Evolutionary conservation across 2,888 invertebrate species (phyloP), one percentile per base, ranked within the genome.

Genomic region (Anodontia alba): DNA sequence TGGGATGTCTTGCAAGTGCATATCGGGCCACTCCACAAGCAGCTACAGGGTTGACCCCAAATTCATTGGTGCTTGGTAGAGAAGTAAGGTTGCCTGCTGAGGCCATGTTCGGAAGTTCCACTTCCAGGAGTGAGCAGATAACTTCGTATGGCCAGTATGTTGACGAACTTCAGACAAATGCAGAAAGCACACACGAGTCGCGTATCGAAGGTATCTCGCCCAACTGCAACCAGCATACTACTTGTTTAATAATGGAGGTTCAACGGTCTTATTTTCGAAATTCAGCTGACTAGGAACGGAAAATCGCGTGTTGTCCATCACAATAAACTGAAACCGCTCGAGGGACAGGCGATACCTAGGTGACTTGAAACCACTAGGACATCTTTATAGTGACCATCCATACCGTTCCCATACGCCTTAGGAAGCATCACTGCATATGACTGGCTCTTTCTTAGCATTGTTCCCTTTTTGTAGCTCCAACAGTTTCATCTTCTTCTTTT

Each of bases 191-290:
- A 31, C 31, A 71, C 29, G 31, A 43, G n/a, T 20, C 26, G 7
- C 42, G 69, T 15, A 20, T 20, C 5, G 51, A 51, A 51, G 51
- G 51, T n/a, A n/a, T 51, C 12, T 51, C 51, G 20, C 51, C 51
- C 5, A 51, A 51, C 51, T 51, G 20, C 51, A 51, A 20, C 51
- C 51, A 5, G 20, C 51, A 15, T 51, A 51, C 51, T n/a, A 10
- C 51, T 15, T 51, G 51, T 51, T n/a, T 51, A n/a, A 51, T 51
- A 7, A 20, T 51, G 10, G n/a, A 51, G 20, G 31, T 66, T 67
- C 20, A 74, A 66, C 49, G 74, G 46, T 20, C 67, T 74, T 3
- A 46, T 74, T 3, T 74, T 66, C 23, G 31, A 74, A 46, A 74
- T 74, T 43, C 74, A 74, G 46, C 17, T 46, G n/a, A 36, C 31